A percentile compares a stretch with the other conserved stretches of the same genome.
Conservation (phyloP, 2,113 vertebrate species). For the Propithecus coquereli region DNA sequence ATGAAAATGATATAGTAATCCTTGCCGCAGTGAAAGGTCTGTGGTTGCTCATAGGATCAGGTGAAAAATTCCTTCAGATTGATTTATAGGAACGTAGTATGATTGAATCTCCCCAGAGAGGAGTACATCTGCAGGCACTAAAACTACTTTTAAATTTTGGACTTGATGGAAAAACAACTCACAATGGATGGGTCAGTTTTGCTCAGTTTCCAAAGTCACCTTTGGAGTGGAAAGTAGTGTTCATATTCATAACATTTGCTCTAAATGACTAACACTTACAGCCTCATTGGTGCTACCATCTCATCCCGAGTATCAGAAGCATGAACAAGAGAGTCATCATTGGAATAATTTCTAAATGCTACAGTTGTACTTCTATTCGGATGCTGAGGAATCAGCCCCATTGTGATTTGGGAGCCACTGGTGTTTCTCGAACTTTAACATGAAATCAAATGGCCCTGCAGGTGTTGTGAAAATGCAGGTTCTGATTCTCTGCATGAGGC, state of each 20-base stretch:
- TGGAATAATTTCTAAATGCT: not conserved
- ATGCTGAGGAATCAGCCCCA: not conserved
- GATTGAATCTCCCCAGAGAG: conserved; percentile 48
- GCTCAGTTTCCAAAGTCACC: not conserved
- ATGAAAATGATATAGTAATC: conserved; percentile 53
- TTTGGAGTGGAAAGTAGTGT: not conserved
- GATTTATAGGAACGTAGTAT: conserved; percentile 36
- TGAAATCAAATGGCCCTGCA: not conserved
- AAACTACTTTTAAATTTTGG: conserved; percentile 40
- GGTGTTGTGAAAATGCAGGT: not conserved
- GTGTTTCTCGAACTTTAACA: not conserved
- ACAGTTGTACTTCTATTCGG: not conserved
- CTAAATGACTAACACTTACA: not conserved
- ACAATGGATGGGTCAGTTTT: not conserved
- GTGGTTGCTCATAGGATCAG: conserved; percentile 45
- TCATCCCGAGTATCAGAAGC: not conserved
- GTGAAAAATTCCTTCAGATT: conserved; percentile 55
- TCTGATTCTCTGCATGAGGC: not conserved
- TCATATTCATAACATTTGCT: not conserved
- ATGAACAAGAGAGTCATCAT: not conserved
- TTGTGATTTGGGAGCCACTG: not conserved
- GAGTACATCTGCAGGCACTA: conserved; percentile 32
- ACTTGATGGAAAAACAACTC: not conserved
- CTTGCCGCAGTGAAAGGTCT: conserved; percentile 34
- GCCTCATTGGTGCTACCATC: not conserved